Evolutionary conservation across 2,113 vertebrate species (phyloP).

Genomic region (Sardina pilchardus): DNA sequence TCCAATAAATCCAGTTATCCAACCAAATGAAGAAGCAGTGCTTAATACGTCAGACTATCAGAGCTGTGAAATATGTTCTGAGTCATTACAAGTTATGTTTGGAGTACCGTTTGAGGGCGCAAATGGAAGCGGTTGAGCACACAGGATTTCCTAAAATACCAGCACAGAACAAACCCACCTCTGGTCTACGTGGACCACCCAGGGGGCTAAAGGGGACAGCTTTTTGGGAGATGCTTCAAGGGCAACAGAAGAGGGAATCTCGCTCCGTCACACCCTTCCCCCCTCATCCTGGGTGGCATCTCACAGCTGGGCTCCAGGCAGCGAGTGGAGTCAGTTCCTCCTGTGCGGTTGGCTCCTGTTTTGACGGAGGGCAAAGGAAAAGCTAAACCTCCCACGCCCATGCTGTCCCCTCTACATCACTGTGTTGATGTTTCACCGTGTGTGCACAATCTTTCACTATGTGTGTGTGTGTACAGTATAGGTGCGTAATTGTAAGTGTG

Average conservation of each 20-base stretch:
- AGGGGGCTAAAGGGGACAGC: not conserved
- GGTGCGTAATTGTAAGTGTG: constrained; percentile 27
- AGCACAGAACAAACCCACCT: not conserved
- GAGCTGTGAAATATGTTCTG: not conserved
- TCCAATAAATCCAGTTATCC: not conserved
- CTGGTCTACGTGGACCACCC: not conserved
- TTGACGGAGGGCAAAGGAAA: not conserved
- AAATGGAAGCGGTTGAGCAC: constrained; percentile 8
- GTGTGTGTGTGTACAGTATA: constrained; percentile 24
- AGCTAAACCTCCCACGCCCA: not conserved
- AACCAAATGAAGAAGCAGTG: not conserved
- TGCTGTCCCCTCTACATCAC: constrained; percentile 17
- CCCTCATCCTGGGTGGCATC: not conserved
- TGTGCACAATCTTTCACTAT: not conserved
- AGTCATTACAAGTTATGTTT: not conserved
- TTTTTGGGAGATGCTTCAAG: not conserved
- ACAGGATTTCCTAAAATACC: constrained; percentile 12
- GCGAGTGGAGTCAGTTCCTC: not conserved
- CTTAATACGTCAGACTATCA: not conserved
- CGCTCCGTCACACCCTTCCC: not conserved
- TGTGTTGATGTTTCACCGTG: not conserved
- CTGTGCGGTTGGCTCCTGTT: not conserved
- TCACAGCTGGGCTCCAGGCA: not conserved
- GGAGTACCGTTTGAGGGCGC: not conserved
- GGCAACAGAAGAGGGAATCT: not conserved